Conservation (phyloP, 2,113 vertebrate genomes). For the Coryphaenoides rupestris region DNA sequence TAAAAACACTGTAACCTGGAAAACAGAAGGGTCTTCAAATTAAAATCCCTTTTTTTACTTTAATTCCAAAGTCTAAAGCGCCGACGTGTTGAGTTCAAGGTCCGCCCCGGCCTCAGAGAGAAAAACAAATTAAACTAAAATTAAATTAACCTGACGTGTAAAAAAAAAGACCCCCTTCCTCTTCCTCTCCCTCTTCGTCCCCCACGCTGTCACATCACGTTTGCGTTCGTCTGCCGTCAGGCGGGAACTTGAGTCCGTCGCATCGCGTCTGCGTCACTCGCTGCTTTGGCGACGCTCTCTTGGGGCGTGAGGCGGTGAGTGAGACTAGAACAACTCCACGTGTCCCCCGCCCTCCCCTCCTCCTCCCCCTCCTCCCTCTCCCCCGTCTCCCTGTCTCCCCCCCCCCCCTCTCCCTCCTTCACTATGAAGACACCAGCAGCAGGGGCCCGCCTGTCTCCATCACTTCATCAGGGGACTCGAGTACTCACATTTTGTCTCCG, state of each 20-base stretch:
- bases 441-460: background rate
- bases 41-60: background rate
- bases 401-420: no score
- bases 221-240: constrained; percentile 44
- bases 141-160: no score
- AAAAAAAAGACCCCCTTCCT: background rate
- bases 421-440: no score
- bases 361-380: background rate
- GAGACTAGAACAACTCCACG: constrained; percentile 40
- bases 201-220: constrained; percentile 1
- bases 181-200: background rate
- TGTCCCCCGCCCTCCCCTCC: constrained; percentile 22
- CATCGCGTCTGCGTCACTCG: constrained; percentile 49
- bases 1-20: no score
- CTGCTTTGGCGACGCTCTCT: constrained; percentile 54
- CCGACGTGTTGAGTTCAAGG: no score
- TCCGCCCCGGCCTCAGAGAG: no score
- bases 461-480: background rate
- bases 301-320: constrained; percentile 30
- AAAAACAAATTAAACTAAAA: no score
- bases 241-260: constrained; percentile 44
- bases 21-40: background rate
- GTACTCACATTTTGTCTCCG: no score
- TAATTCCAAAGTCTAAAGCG: background rate
- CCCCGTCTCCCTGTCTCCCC: background rate